A percentile compares a stretch with the other conserved stretches of the same genome.
phyloP scores from a whole-genome alignment of 2,113 vertebrate species.

The Irena cyanogastra region DNA sequence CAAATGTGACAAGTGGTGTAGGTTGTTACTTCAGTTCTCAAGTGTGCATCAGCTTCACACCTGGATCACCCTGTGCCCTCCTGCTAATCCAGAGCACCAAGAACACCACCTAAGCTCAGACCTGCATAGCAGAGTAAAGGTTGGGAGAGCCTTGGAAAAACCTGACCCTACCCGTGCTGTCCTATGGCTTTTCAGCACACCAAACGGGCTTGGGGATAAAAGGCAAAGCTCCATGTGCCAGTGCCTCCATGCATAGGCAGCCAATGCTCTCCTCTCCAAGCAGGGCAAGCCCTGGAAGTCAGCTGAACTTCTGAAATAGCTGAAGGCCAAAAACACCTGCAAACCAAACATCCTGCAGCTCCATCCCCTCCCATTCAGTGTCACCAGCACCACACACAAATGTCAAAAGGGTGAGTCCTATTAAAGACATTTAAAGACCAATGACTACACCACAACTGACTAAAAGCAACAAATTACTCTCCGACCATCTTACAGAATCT shows the following conservation, averaged over 20 bases:
- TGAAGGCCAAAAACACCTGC: background rate
- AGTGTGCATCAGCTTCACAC: background rate
- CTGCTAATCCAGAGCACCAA: background rate
- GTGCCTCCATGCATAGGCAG: fast-evolving
- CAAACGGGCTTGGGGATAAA: background rate
- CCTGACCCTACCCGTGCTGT: fast-evolving
- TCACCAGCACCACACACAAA: background rate
- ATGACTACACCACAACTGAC: background rate
- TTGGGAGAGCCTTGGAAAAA: background rate
- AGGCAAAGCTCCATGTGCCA: background rate
- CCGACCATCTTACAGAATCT: fast-evolving
- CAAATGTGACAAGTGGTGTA: fast-evolving
- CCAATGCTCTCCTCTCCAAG: fast-evolving
- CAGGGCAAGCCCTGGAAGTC: background rate
- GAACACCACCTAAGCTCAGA: background rate
- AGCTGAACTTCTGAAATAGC: background rate
- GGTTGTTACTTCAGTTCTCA: background rate
- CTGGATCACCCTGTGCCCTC: background rate
- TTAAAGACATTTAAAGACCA: background rate
- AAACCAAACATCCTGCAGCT: background rate
- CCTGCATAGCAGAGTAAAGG: background rate
- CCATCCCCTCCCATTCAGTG: background rate
- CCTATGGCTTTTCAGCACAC: background rate
- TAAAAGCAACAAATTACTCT: background rate
- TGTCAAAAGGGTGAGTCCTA: fast-evolving